Base-by-base conservation (phyloP, 2,888 invertebrate genomes). In the Nemurella pictetii region DNA sequence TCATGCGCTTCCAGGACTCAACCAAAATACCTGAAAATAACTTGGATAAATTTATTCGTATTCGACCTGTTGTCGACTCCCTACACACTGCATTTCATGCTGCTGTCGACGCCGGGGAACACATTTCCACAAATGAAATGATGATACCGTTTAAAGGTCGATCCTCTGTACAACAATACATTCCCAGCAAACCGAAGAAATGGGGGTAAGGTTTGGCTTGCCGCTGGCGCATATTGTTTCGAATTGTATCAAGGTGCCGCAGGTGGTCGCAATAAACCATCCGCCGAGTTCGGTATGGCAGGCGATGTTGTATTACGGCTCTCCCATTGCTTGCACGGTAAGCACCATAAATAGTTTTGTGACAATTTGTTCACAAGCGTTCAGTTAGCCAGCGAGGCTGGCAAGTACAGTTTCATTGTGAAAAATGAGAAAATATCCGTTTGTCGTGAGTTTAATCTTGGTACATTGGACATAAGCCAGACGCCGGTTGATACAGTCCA, bases 401-500 rank as follows among this genome's bases (percentile, higher is more conserved):
- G 3, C 15, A 83, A 83, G n/a, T 83, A 27, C 55, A 72, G 12
- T 36, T 55, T 83, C 2, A 36, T 25, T 28, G 83, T 83, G 1
- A 35, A 36, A 73, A 83, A 73, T 25, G 83, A 83, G 12, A 83
- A 20, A 5, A 25, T 83, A 36, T 3, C 27, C 15, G 83, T 83
- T 27, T 83, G 83, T 28, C 26, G 73, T 7, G 28, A 83, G 55
- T 83, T 83, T 55, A 36, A 83, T 36, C 35, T 36, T 27, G 36
- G 83, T 1, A 83, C 83, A n/a, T 36, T 83, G 7, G 36, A 55
- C 55, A 83, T 83, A 7, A 72, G 72, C 83, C 36, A 83, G 25
- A 83, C 26, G 35, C 83, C 83, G 3, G 83, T 83, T 12, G 35
- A 83, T 25, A 83, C 35, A 4, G 83, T 55, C 9, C 83, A 83